These are phyloP conservation scores for Dasyurus viverrinus DNA, from an alignment of 2,113 vertebrate species.

Conservation along the genomic window DNA sequence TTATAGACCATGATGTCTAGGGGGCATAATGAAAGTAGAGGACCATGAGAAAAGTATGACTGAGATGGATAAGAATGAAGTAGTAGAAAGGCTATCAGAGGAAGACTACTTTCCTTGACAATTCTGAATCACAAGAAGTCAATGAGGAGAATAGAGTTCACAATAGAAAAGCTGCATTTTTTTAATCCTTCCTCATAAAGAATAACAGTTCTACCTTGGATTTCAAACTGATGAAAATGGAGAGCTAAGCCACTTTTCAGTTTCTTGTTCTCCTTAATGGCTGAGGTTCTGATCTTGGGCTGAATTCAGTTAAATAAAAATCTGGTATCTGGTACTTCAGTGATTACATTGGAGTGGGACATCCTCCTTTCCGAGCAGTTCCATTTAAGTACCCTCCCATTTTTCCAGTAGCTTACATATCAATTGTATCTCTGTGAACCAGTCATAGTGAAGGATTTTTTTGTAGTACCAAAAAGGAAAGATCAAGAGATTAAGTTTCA, in stretches of 20 bases:
- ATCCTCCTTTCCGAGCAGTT: not conserved
- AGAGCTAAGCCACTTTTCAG: not conserved
- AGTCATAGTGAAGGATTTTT: not conserved
- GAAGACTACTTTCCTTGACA: not conserved
- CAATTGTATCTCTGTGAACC: not conserved
- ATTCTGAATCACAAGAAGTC: not conserved
- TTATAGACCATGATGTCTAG: not conserved
- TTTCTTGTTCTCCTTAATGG: not conserved
- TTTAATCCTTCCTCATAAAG: not conserved
- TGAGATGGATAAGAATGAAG: not conserved
- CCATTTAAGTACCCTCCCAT: not conserved
- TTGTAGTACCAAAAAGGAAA: conserved; percentile 8
- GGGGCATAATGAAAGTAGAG: not conserved
- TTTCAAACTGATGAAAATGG: not conserved
- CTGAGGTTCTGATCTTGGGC: not conserved
- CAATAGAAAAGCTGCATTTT: not conserved
- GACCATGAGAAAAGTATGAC: not conserved
- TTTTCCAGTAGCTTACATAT: not conserved
- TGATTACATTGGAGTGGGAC: not conserved
- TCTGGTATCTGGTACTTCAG: not conserved
- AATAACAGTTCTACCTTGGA: not conserved
- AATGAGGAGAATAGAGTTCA: not conserved
- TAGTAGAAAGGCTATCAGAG: not conserved
- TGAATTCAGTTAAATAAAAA: not conserved
- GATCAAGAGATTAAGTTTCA: not conserved